These are phyloP conservation scores for Manis crassicaudata DNA, from an alignment of 2,797 vertebrate species.

Conservation along the genomic window DNA sequence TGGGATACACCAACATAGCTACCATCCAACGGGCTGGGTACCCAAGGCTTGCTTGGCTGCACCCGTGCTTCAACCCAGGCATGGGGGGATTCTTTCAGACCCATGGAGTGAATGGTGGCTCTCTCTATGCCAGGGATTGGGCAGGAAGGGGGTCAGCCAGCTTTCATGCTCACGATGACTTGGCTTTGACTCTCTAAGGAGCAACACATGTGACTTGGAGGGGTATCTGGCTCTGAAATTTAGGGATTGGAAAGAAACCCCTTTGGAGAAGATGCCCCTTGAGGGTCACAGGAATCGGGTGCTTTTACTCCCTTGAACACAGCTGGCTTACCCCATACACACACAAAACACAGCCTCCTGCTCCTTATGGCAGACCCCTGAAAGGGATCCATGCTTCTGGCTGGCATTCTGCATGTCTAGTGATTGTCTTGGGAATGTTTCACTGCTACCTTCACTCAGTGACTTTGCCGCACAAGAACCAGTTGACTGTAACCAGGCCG, in stretches of 20 bases:
- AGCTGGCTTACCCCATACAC: slow-evolving; percentile 65
- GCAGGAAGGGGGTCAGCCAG: background rate
- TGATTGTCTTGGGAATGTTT: slow-evolving; percentile 86
- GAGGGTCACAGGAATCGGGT: slow-evolving; percentile 42
- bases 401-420: slow-evolving; percentile 87
- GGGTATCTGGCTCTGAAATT: background rate
- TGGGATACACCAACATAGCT: slow-evolving; percentile 63
- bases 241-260: background rate
- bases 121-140: background rate
- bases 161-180: background rate
- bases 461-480: slow-evolving; percentile 77
- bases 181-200: slow-evolving; percentile 51
- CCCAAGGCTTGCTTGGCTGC: slow-evolving; percentile 70
- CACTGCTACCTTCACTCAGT: slow-evolving; percentile 81
- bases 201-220: background rate
- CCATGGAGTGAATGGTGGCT: background rate
- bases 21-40: slow-evolving; percentile 57
- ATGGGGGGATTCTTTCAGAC: background rate
- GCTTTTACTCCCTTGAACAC: slow-evolving; percentile 78
- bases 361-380: slow-evolving; percentile 83
- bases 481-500: slow-evolving; percentile 84
- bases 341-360: slow-evolving; percentile 78
- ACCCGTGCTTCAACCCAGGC: slow-evolving; percentile 64
- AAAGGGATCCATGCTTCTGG: slow-evolving; percentile 85
- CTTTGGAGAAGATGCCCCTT: slow-evolving; percentile 30